Conservation (phyloP, 2,888 invertebrate species). For the Zeuzera pyrina region DNA sequence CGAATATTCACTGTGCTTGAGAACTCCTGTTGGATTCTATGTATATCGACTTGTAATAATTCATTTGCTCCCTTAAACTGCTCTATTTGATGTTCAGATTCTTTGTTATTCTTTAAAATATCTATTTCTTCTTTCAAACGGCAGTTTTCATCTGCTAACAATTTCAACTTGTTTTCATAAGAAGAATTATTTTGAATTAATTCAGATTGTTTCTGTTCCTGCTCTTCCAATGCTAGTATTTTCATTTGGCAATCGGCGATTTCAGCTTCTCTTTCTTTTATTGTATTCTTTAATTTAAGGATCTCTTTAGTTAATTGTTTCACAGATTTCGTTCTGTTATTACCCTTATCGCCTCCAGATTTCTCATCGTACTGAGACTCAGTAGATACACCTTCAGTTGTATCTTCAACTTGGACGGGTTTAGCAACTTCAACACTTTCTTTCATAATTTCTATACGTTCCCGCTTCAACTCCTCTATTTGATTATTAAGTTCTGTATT, state of each 20-base stretch:
- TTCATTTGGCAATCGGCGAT: constrained; percentile 68
- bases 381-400: constrained; percentile 28
- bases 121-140: constrained; percentile 51
- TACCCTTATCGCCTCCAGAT: constrained; percentile 41
- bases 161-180: constrained; percentile 55
- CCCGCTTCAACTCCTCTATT: constrained; percentile 55
- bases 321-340: constrained; percentile 49
- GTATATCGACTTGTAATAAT: constrained; percentile 41
- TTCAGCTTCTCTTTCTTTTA: constrained; percentile 67
- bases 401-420: constrained; percentile 39
- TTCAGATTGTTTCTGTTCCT: constrained; percentile 58
- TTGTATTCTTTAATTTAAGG: constrained; percentile 59
- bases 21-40: constrained; percentile 51
- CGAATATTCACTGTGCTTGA: constrained; percentile 41
- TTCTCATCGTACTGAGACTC: constrained; percentile 55
- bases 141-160: constrained; percentile 51
- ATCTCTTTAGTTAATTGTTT: constrained; percentile 69
- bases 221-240: constrained; percentile 63
- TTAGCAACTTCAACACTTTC: constrained; percentile 51
- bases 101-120: constrained; percentile 30
- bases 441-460: constrained; percentile 54
- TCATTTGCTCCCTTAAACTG: constrained; percentile 40
- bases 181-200: constrained; percentile 33
- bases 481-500: constrained; percentile 50
- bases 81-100: constrained; percentile 32